A percentile compares a stretch with the other conserved stretches of the same genome.
Conservation (phyloP, 2,797 vertebrate species). For the Enteromius radiatus region DNA sequence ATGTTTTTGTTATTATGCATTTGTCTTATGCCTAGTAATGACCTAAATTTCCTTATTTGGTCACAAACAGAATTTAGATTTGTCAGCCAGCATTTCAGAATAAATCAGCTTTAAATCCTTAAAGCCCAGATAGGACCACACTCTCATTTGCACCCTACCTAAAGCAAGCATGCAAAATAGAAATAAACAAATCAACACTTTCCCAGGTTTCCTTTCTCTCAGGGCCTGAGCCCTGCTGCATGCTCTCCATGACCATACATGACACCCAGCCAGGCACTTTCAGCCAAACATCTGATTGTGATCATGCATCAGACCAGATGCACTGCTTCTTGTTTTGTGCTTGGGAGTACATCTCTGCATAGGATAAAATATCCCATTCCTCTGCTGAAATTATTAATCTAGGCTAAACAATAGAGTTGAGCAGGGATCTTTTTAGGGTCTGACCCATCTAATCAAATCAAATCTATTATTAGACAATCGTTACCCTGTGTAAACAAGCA, state of each 20-base stretch:
- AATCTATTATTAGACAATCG: background rate
- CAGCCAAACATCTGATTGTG: conserved; percentile 61
- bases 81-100: background rate
- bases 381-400: background rate
- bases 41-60: conserved; percentile 13
- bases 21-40: conserved; percentile 10
- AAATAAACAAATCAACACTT: conserved; percentile 51
- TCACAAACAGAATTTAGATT: background rate
- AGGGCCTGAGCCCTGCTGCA: conserved; percentile 23
- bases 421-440: background rate
- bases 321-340: conserved; percentile 18
- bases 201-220: conserved; percentile 44
- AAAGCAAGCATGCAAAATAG: conserved; percentile 38
- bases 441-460: background rate
- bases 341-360: background rate
- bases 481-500: background rate
- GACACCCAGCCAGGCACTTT: conserved; percentile 54
- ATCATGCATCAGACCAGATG: conserved; percentile 31
- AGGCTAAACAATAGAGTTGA: background rate
- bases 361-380: background rate
- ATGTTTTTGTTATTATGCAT: conserved; percentile 26
- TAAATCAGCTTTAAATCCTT: background rate
- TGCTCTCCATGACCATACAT: conserved; percentile 48
- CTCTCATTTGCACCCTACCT: conserved; percentile 31
- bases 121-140: background rate